Evolutionary conservation across 2,113 vertebrate species (phyloP).

Genomic region (Mesitornis unicolor): DNA sequence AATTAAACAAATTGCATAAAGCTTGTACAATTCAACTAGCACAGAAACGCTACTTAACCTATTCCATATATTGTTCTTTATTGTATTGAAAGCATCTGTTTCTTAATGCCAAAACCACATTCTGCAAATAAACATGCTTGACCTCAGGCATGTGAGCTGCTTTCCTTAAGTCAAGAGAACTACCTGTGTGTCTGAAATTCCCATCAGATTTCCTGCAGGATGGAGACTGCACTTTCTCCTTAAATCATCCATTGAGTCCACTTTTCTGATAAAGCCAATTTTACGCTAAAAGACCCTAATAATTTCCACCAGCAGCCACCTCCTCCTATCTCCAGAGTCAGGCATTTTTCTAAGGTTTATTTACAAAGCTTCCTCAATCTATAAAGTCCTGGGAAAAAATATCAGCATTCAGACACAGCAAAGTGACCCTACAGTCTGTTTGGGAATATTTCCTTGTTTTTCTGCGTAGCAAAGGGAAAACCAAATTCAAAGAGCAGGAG

Average conservation of each 20-base stretch:
- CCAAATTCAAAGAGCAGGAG: not conserved
- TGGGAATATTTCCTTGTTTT: not conserved
- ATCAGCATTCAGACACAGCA: not conserved
- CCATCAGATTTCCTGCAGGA: not conserved
- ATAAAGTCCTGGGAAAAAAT: not conserved
- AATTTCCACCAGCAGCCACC: not conserved
- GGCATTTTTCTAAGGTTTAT: not conserved
- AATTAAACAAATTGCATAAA: constrained; percentile 7
- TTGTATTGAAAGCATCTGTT: constrained; percentile 13
- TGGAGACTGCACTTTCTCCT: not conserved
- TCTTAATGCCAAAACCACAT: constrained; percentile 2
- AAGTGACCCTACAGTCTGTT: not conserved
- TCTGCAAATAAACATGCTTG: not conserved
- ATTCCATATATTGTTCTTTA: not conserved
- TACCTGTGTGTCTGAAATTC: not conserved
- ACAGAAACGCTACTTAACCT: not conserved
- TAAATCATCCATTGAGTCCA: not conserved
- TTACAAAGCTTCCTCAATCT: not conserved
- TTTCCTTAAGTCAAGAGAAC: not conserved
- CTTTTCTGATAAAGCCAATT: not conserved
- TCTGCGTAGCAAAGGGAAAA: not conserved
- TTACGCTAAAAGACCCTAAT: not conserved
- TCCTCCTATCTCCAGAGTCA: not conserved
- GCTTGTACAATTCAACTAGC: not conserved
- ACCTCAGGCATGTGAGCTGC: not conserved